Conservation (phyloP, 2,797 vertebrate genomes). For the Schizopygopsis malacanthus region DNA sequence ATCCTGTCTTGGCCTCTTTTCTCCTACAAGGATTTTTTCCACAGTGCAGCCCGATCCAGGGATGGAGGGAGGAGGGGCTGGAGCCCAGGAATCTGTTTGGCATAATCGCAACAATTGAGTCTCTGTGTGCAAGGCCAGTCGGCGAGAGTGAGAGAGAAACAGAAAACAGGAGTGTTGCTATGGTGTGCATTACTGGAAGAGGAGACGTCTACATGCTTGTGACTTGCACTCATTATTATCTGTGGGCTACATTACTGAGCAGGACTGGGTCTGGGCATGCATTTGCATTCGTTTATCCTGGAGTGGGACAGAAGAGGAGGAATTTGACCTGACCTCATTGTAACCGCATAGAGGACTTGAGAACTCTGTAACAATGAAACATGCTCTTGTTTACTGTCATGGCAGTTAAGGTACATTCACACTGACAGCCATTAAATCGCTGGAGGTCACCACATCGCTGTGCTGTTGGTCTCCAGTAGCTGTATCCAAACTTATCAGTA, state of each 20-base stretch:
- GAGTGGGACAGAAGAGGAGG: slow-evolving; percentile 19
- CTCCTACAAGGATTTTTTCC: slow-evolving; percentile 34
- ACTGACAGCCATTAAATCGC: slow-evolving; percentile 7
- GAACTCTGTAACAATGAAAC: slow-evolving; percentile 27
- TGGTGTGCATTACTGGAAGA: slow-evolving; percentile 30
- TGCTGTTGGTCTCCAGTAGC: background rate
- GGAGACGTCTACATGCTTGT: slow-evolving; percentile 6
- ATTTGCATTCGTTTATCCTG: slow-evolving; percentile 18
- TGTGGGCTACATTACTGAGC: slow-evolving; percentile 9
- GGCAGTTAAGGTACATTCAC: slow-evolving; percentile 13
- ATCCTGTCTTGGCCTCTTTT: slow-evolving; percentile 22
- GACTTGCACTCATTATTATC: slow-evolving; percentile 35
- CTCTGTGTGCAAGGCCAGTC: slow-evolving; percentile 72
- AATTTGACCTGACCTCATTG: slow-evolving; percentile 25
- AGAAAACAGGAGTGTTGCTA: slow-evolving; percentile 27
- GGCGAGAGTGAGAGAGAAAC: slow-evolving; percentile 41
- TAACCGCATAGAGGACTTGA: background rate
- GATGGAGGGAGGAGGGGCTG: slow-evolving; percentile 48
- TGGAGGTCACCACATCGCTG: background rate
- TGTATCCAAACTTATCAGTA: background rate
- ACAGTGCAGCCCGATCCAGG: slow-evolving; percentile 8
- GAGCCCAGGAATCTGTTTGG: slow-evolving; percentile 75
- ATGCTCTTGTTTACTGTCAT: slow-evolving; percentile 33
- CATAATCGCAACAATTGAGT: slow-evolving; percentile 78
- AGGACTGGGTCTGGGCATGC: background rate